A percentile compares a stretch with the other conserved stretches of the same genome.
Conservation (phyloP, 2,888 invertebrate species). For the Fragum whitleyi region DNA sequence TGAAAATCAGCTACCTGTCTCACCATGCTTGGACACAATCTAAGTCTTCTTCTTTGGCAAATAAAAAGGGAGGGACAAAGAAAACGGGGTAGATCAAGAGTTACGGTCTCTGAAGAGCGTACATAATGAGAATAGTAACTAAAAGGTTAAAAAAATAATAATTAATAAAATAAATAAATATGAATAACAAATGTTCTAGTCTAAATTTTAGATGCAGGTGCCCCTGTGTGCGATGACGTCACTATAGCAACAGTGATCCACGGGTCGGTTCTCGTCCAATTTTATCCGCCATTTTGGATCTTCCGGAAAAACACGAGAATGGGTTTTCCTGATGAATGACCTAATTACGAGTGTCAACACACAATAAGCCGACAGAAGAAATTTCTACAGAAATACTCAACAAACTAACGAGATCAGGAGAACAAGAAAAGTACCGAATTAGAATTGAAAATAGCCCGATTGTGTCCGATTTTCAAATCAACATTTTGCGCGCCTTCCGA, state of each 20-base stretch:
- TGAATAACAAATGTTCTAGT: too few species aligned
- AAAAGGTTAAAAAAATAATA: too few species aligned
- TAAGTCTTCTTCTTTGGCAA: too few species aligned
- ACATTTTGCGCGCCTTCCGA: conserved; percentile 66
- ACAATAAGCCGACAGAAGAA: not conserved
- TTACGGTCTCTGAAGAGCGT: too few species aligned
- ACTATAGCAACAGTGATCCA: conserved; percentile 64
- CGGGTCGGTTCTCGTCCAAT: conserved; percentile 62
- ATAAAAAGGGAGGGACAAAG: too few species aligned
- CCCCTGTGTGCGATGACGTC: conserved; percentile 56
- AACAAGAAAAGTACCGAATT: not conserved
- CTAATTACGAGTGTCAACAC: not conserved
- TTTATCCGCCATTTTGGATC: conserved; percentile 52
- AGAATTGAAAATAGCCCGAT: conserved; percentile 33
- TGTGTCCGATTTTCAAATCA: conserved; percentile 58
- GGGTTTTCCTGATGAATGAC: conserved; percentile 10
- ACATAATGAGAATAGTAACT: too few species aligned
- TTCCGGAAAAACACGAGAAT: conserved; percentile 46
- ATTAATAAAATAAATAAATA: too few species aligned
- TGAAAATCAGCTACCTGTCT: too few species aligned
- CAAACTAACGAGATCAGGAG: not conserved
- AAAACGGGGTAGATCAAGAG: too few species aligned
- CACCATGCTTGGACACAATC: too few species aligned
- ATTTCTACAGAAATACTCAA: not conserved
- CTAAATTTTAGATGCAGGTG: conserved; percentile 16